A percentile compares a stretch with the other conserved stretches of the same genome.
phyloP scores from a whole-genome alignment of 2,113 vertebrate species.

The Perca flavescens region DNA sequence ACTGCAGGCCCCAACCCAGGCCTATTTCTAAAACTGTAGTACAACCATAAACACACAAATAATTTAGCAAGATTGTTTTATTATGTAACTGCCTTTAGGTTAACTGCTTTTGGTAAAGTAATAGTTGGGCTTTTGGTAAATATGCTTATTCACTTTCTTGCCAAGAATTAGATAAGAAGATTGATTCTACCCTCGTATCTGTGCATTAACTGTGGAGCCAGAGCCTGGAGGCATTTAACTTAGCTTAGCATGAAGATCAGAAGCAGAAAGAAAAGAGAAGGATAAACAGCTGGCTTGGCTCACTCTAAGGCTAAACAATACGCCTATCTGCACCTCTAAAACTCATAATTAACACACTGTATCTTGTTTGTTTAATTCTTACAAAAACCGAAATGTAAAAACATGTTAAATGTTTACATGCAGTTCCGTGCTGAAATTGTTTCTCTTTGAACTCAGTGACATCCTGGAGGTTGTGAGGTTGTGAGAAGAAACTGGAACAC shows the following conservation, averaged over 20 bases:
- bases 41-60: not conserved
- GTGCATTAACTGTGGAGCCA: not conserved
- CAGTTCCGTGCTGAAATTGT: not conserved
- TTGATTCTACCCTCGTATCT: constrained; percentile 1
- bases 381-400: not conserved
- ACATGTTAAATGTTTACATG: not conserved
- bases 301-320: not conserved
- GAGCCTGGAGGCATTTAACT: constrained; percentile 12
- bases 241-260: not conserved
- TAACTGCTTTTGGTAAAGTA: not conserved
- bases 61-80: not conserved
- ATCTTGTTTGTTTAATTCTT: not conserved
- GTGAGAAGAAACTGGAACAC: constrained; percentile 38
- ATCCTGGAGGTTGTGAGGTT: constrained; percentile 29
- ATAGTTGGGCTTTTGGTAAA: constrained; percentile 1
- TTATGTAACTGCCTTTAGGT: not conserved
- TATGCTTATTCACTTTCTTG: not conserved
- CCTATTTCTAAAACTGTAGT: not conserved
- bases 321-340: not conserved
- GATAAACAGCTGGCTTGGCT: not conserved
- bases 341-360: not conserved
- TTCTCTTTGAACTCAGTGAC: constrained; percentile 11
- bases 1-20: not conserved
- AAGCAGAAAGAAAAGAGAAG: constrained; percentile 4
- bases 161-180: not conserved